A percentile compares a stretch with the other conserved stretches of the same genome.
Conservation (phyloP, 2,113 vertebrate genomes). For the Probosciger aterrimus region DNA sequence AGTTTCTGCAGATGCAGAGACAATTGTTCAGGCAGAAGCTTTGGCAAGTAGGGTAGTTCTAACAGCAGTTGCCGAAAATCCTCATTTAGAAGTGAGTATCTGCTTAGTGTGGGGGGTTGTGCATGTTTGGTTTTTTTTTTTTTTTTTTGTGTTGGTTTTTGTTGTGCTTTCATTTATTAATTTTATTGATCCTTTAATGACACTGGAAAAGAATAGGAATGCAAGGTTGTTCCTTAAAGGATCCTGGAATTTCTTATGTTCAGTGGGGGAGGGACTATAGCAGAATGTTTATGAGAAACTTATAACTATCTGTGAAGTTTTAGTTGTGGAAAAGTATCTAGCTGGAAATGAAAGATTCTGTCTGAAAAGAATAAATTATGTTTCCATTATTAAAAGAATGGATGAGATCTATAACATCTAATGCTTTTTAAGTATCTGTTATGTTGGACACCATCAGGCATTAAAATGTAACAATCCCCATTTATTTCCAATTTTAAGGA, state of each 20-base stretch:
- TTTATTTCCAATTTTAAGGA: not conserved
- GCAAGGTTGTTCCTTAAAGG: not conserved
- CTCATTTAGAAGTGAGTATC: conserved; percentile 82
- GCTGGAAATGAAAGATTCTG: not conserved
- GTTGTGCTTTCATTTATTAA: not conserved
- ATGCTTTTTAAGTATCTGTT: not conserved
- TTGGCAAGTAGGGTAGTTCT: conserved; percentile 85
- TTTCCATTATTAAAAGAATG: not conserved
- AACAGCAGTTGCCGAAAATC: conserved; percentile 88
- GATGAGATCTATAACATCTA: not conserved
- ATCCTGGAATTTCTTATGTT: not conserved
- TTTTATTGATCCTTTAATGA: not conserved
- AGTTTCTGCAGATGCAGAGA: conserved; percentile 82
- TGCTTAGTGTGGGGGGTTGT: not conserved
- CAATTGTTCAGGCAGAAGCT: conserved; percentile 80
- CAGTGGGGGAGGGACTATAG: not conserved
- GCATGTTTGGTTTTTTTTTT: too few species aligned
- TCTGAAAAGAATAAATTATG: not conserved
- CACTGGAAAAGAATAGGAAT: not conserved
- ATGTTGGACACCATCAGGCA: not conserved
- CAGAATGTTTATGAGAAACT: not conserved
- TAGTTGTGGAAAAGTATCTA: not conserved
- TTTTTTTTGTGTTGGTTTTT: not conserved
- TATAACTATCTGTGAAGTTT: not conserved
- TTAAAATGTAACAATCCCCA: not conserved